These are phyloP conservation scores for Chunga burmeisteri DNA, from an alignment of 2,113 vertebrate species.

Conservation along the genomic window DNA sequence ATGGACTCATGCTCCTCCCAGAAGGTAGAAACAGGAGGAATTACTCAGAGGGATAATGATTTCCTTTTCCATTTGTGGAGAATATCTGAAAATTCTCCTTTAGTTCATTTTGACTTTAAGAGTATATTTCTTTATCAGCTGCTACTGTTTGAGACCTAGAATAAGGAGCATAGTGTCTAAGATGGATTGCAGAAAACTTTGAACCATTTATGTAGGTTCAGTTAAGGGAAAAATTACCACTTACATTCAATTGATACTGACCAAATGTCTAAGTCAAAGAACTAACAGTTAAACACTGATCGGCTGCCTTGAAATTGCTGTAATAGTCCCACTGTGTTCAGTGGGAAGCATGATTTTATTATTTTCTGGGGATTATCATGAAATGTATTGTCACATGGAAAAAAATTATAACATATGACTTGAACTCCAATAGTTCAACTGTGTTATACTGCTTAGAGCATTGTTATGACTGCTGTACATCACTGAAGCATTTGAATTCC, in stretches of 20 bases:
- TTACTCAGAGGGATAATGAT: background rate
- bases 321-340: background rate
- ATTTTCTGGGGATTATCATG: background rate
- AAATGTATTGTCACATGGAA: background rate
- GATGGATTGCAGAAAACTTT: background rate
- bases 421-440: background rate
- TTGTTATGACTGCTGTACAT: background rate
- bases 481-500: background rate
- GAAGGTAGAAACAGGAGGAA: background rate
- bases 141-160: background rate
- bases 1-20: background rate
- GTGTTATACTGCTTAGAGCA: background rate
- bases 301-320: background rate
- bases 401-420: background rate
- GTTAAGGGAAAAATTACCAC: background rate
- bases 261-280: background rate
- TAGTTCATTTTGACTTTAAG: background rate
- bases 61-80: background rate
- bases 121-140: background rate
- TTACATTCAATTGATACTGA: background rate
- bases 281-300: background rate
- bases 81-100: background rate
- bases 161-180: background rate
- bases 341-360: background rate
- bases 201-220: background rate